Evolutionary conservation across 2,113 vertebrate species (phyloP), one percentile per base, ranked within the genome.

Genomic region (Gulo gulo): DNA sequence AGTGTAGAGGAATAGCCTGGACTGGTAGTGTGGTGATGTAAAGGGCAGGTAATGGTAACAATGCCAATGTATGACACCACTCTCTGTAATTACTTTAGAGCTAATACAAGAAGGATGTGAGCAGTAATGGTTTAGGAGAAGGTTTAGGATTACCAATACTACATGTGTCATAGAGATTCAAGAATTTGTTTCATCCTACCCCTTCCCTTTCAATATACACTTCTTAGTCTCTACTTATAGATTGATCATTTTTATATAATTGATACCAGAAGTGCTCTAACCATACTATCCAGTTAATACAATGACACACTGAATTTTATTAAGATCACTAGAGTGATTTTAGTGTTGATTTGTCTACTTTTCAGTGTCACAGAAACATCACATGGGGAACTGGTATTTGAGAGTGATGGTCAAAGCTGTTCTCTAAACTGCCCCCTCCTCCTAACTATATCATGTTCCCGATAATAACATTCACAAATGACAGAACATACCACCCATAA

Each of bases 31-130:
- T 20, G 55, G 18, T 23, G 74, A 52, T 6, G 5, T 36, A 45
- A 55, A 61, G 5, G 3, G 9, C 16, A 76, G 39, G 9, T n/a
- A 4, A 2, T 1, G 7, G 5, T 69, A 71, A 9, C 0, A 65
- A 4, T 0, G 2, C 2, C 7, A 21, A 15, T 45, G 16, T 26
- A 12, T 9, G 3, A 23, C 20, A 7, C 15, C n/a, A 15, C 5
- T 42, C 29, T 61, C n/a, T 31, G 3, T n/a, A 52, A 39, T 61
- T 29, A 42, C 1, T 9, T 13, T 50, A 31, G 31, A 85, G 10
- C 29, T 13, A 50, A 82, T 47, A 57, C 0, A 24, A 65, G n/a
- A 78, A 73, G 34, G 4, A 3, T 4, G 11, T 23, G 67, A 47
- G 24, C 2, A 31, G 23, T 34, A 8, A 45, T 21, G 1, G 26